Evolutionary conservation across 1,140 invertebrate species (phyloP), one percentile per base, ranked within the genome.

Genomic region (Chionoecetes opilio): DNA sequence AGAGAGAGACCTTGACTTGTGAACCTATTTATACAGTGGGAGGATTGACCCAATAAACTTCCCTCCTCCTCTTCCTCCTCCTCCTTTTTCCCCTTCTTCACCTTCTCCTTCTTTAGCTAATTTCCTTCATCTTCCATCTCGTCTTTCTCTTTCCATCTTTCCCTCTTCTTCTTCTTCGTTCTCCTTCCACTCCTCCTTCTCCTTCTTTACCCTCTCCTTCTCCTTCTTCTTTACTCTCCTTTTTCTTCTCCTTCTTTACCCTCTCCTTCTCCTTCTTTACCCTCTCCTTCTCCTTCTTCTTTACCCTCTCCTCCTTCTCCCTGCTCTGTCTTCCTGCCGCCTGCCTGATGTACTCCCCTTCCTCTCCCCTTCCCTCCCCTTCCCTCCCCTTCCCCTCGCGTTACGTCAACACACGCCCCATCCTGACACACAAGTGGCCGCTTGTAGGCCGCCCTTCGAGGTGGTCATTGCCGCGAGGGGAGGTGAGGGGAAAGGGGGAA

Each of bases 21-120:
- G n/a, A 75, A 75, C 63, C 63, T 75, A n/a, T n/a, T n/a, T n/a
- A n/a, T n/a, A 75, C 21, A 75, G 63, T n/a, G 63, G n/a, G 63
- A 75, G 63, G 63, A 75, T 75, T 75, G 63, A 75, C 63, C 63
- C n/a, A 75, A 75, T 75, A 75, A 75, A 75, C 63, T 75, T 75
- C 26, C 63, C 63, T 75, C n/a, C 63, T 75, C 63, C 63, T 75
- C 63, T 5, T 75, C 63, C n/a, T 75, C 63, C 63, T 75, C 63
- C 63, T 75, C 63, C 63, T 75, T 26, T 26, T 75, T 26, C 63
- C n/a, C n/a, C 63, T 75, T 21, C 53, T 63, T 21, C 53, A 14
- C 53, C 21, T 63, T 21, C 53, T 63, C 53, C 53, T 63, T 21
- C 53, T 63, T 26, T 26, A 14, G 46, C 46, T 17, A 17, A 1